A percentile compares a stretch with the other conserved stretches of the same genome.
phyloP scores from a whole-genome alignment of 2,888 invertebrate species.

The Nebria salina region DNA sequence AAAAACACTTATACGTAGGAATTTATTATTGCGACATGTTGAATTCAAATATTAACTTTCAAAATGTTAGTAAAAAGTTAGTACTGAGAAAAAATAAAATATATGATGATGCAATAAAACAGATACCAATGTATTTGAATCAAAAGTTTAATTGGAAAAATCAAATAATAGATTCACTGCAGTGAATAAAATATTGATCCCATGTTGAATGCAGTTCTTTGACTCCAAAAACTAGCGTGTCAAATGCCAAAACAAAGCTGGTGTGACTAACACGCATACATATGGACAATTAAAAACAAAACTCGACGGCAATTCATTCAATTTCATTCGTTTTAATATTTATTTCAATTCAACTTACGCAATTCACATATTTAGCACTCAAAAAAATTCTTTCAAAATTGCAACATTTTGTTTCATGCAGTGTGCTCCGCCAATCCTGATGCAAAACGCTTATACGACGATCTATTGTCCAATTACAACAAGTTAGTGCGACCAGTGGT shows the following conservation, averaged over 20 bases:
- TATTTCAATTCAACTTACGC: background rate
- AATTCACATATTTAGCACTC: background rate
- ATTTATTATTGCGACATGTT: no score
- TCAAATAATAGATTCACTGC: background rate
- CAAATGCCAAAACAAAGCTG: slow-evolving; percentile 1
- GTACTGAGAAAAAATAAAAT: no score
- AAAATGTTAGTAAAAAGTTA: no score
- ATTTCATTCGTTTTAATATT: background rate
- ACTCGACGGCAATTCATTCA: background rate
- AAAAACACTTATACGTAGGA: no score
- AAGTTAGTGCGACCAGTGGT: slow-evolving; percentile 87
- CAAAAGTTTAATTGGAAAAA: background rate
- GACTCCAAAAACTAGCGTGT: background rate
- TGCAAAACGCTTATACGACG: slow-evolving; percentile 88
- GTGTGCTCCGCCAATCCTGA: slow-evolving; percentile 89
- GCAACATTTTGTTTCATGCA: slow-evolving; percentile 59
- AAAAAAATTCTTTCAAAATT: background rate
- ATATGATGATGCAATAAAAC: no score
- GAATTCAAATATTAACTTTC: no score
- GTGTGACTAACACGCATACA: slow-evolving; percentile 9
- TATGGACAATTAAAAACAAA: background rate
- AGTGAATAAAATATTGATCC: background rate
- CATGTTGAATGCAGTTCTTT: background rate
- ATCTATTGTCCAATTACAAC: slow-evolving; percentile 87
- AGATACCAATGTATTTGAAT: background rate